Evolutionary conservation across 2,888 invertebrate species (phyloP).

Genomic region (Luperina testacea): DNA sequence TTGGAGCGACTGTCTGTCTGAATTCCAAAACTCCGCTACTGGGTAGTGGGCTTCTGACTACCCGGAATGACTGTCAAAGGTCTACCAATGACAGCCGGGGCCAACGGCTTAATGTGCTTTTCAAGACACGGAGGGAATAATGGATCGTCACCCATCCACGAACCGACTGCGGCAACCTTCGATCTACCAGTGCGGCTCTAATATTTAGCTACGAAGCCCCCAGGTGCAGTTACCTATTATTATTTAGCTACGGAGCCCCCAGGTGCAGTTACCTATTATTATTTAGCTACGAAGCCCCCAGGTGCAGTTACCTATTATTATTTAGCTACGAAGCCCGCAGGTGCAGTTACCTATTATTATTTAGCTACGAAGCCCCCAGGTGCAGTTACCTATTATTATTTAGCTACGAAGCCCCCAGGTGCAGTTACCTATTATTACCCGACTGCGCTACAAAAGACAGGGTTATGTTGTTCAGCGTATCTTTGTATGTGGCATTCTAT

Average conservation of each 20-base stretch:
- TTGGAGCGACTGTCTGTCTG: background rate
- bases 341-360: too few species aligned
- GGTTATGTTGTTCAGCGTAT: background rate
- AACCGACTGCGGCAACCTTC: background rate
- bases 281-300: too few species aligned
- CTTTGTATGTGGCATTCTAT: too few species aligned
- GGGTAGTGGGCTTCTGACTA: background rate
- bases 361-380: too few species aligned
- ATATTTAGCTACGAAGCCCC: background rate
- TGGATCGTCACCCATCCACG: background rate
- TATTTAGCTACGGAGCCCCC: too few species aligned
- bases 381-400: too few species aligned
- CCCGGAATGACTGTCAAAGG: background rate
- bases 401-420: too few species aligned
- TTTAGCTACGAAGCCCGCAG: too few species aligned
- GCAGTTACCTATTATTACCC: too few species aligned
- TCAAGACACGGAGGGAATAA: background rate
- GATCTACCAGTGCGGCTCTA: background rate
- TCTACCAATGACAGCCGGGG: background rate
- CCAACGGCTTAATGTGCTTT: background rate
- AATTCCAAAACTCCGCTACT: background rate
- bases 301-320: too few species aligned
- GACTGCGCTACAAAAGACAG: background rate
- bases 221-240: too few species aligned
- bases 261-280: too few species aligned